Evolutionary conservation across 2,113 vertebrate species (phyloP).

Genomic region (Orthochromis indermauri): DNA sequence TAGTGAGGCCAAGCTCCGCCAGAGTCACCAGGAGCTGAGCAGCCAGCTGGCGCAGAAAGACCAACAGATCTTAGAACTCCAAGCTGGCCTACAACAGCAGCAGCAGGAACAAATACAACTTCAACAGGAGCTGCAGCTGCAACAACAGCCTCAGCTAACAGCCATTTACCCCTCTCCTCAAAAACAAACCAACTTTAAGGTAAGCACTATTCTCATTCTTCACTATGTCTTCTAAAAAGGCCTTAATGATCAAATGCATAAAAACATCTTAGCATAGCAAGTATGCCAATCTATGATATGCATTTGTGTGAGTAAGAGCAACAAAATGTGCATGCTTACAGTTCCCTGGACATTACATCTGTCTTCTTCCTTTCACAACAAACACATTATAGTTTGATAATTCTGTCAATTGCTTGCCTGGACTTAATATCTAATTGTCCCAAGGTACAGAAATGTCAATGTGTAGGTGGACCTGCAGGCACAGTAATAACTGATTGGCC

Average conservation of each 20-base stretch:
- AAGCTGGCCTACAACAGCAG: constrained; percentile 73
- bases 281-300: not conserved
- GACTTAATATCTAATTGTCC: not conserved
- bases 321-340: not conserved
- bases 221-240: not conserved
- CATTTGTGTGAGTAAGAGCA: not conserved
- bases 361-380: not conserved
- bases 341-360: not conserved
- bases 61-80: constrained; percentile 73
- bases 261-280: not conserved
- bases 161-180: constrained; percentile 1
- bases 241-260: not conserved
- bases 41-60: constrained; percentile 76
- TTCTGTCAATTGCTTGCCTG: not conserved
- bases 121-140: constrained; percentile 42
- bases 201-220: constrained; percentile 11
- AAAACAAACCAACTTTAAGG: constrained; percentile 65
- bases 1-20: constrained; percentile 76
- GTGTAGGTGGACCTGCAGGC: constrained; percentile 27
- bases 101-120: constrained; percentile 49
- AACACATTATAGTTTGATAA: not conserved
- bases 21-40: constrained; percentile 73
- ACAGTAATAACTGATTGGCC: constrained; percentile 6
- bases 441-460: not conserved
- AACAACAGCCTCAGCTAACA: constrained; percentile 47